Evolutionary conservation across 2,113 vertebrate species (phyloP), one percentile per base, ranked within the genome.

Genomic region (Prionailurus viverrinus): DNA sequence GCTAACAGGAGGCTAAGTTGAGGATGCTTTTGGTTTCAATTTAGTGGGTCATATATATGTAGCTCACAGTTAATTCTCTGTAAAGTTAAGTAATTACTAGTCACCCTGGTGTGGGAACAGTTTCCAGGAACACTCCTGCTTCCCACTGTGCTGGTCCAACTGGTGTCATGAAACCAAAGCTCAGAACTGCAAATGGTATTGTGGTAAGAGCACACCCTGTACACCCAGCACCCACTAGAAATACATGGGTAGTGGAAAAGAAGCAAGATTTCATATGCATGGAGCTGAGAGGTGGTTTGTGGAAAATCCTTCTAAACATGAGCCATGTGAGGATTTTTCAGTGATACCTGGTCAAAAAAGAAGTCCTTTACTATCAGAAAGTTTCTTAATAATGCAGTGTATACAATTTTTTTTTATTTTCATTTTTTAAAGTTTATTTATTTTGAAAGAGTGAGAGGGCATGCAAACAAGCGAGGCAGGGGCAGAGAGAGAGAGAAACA

Each of bases 261-360:
- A 53, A 68, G 25, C 16, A 63, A 18, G 21, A 8, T 61, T 65
- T 29, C 65, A 36, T 31, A 63, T 31, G 12, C 15, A 5, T 13
- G 53, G 41, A 66, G 31, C 7, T 27, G 45, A 53, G 88, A 27
- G 0, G 27, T 71, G 58, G 33, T 48, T 25, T 58, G 11, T 53
- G 18, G 55, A 91, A 88, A 73, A 55, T 33, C 81, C 14, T 92
- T 96, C 68, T 84, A 39, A 91, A 69, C 4, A 15, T n/a, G 31
- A 91, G 31, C 39, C 13, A 68, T 58, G 36, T n/a, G 39, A 19
- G 19, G 36, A 51, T 51, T 31, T 31, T 51, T 96, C 29, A 63
- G 2, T 66, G 61, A 71, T 25, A 65, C 27, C 31, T 82, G 14
- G 36, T 69, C 66, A 6, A 55, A 91, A 76, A 45, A 55, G 33